A percentile compares a stretch with the other conserved stretches of the same genome.
Conservation (phyloP, 1,140 invertebrate genomes). For the Gerris buenoi region DNA sequence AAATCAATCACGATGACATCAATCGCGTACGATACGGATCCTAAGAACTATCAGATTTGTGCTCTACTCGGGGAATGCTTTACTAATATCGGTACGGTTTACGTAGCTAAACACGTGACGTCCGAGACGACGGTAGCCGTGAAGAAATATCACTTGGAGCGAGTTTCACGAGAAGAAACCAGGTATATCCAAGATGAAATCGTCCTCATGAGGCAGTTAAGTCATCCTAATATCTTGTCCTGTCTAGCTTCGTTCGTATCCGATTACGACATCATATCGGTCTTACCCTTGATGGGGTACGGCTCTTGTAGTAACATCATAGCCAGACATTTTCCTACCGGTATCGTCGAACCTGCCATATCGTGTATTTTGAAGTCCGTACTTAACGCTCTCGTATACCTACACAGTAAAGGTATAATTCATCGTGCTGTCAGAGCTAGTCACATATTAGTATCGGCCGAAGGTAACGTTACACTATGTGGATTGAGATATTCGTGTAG, state of each 20-base stretch:
- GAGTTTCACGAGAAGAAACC: constrained; percentile 42
- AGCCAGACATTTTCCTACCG: constrained; percentile 56
- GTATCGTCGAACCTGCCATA: constrained; percentile 64
- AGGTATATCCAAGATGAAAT: constrained; percentile 57
- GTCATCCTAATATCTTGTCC: constrained; percentile 59
- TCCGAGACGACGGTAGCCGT: constrained; percentile 50
- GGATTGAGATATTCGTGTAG: constrained; percentile 62
- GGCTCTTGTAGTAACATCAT: constrained; percentile 67
- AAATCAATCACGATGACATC: background rate
- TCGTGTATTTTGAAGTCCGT: constrained; percentile 64
- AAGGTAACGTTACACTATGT: constrained; percentile 51
- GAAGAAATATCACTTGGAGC: constrained; percentile 60
- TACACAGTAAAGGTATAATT: constrained; percentile 70
- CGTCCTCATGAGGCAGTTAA: constrained; percentile 49
- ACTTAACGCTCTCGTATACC: constrained; percentile 60
- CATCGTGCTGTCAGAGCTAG: constrained; percentile 73
- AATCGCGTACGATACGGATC: constrained; percentile 24
- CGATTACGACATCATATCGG: constrained; percentile 51
- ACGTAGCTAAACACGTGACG: constrained; percentile 49
- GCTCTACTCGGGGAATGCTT: constrained; percentile 49
- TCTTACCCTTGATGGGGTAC: constrained; percentile 63
- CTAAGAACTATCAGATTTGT: constrained; percentile 26
- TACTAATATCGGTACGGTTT: constrained; percentile 46
- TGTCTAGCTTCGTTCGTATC: constrained; percentile 57
- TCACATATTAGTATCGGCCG: constrained; percentile 59